phyloP scores from a whole-genome alignment of 2,113 vertebrate species.

The Desmodus rotundus region DNA sequence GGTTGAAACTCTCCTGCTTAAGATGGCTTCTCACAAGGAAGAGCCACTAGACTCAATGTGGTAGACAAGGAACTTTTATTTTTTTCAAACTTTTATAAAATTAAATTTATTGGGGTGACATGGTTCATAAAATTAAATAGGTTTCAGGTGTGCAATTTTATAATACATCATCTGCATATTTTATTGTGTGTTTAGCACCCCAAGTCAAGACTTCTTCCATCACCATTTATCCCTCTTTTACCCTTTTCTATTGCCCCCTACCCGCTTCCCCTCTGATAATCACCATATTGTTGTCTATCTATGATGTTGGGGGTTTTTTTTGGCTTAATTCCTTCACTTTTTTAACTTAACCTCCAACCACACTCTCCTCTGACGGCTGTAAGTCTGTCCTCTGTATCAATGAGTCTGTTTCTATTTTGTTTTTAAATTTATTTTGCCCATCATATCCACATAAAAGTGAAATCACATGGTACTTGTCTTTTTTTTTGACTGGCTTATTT shows the following conservation, averaged over 20 bases:
- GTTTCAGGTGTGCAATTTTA: background rate
- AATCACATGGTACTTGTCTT: background rate
- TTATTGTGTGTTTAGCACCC: background rate
- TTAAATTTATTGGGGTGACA: background rate
- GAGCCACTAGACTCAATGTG: constrained; percentile 58
- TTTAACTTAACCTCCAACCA: background rate
- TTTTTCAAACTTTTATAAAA: background rate
- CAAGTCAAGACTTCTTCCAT: background rate
- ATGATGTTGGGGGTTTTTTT: background rate
- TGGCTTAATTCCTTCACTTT: background rate
- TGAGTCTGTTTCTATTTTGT: background rate
- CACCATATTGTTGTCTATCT: background rate
- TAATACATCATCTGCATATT: background rate
- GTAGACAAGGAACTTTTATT: background rate
- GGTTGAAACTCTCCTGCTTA: constrained; percentile 51
- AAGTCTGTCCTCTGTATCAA: background rate
- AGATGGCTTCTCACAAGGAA: constrained; percentile 67
- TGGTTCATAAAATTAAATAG: background rate
- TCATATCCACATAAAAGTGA: background rate
- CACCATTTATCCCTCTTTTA: background rate
- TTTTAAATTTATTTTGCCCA: background rate
- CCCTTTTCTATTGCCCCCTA: background rate
- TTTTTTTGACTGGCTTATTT: background rate
- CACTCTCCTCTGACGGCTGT: background rate
- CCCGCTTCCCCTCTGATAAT: background rate